A percentile compares a stretch with the other conserved stretches of the same genome.
Evolutionary conservation across 1,140 invertebrate species (phyloP).

Genomic region (Heterodera carotae): DNA sequence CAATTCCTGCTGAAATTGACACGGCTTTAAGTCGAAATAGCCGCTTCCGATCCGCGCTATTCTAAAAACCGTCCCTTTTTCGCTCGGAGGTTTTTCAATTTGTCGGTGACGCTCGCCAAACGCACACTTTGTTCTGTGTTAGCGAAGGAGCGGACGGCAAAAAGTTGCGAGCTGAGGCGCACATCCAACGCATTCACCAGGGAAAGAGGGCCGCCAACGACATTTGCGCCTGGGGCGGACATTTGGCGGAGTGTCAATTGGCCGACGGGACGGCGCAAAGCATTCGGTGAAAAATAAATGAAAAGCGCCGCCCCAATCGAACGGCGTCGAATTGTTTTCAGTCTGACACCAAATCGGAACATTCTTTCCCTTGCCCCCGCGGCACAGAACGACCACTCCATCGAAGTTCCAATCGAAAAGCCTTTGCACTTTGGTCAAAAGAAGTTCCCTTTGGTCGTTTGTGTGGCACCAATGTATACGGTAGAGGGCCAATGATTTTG

Average conservation of each 20-base stretch:
- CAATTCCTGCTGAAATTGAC: no score
- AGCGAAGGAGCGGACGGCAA: constrained; percentile 41
- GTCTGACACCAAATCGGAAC: constrained; percentile 24
- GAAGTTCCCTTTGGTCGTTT: constrained; percentile 59
- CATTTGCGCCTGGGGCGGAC: constrained; percentile 62
- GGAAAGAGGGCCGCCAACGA: constrained; percentile 63
- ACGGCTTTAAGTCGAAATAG: no score
- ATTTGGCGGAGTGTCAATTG: constrained; percentile 61
- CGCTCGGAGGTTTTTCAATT: constrained; percentile 57
- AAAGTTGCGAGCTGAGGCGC: constrained; percentile 38
- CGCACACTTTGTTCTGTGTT: constrained; percentile 52
- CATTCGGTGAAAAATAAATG: constrained; percentile 2
- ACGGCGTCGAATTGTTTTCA: constrained; percentile 5
- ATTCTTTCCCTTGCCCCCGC: neutral
- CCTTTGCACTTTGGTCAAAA: constrained; percentile 45
- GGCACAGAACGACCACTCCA: constrained; percentile 16
- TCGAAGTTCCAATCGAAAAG: constrained; percentile 44
- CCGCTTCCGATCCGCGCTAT: no score
- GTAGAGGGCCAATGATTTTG: neutral
- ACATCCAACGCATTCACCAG: constrained; percentile 55
- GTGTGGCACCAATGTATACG: constrained; percentile 63
- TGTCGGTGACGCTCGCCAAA: constrained; percentile 48
- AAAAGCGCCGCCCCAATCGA: neutral
- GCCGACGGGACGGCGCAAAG: constrained; percentile 23
- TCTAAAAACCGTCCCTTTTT: constrained; percentile 8